Conservation (phyloP, 2,797 vertebrate genomes). For the Lerista edwardsae region DNA sequence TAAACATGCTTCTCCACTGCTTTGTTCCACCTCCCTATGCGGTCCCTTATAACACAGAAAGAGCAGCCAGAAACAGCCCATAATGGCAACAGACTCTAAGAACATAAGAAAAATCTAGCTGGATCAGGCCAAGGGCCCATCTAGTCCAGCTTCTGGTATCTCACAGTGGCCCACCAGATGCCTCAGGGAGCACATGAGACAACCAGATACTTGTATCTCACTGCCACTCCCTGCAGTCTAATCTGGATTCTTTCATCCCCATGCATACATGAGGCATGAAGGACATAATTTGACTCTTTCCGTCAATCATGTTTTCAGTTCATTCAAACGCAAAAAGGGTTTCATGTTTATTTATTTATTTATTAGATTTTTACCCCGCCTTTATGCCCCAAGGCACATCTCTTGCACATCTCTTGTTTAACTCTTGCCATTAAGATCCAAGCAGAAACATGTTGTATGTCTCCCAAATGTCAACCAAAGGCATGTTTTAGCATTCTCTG, state of each 20-base stretch:
- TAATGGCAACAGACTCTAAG: slow-evolving; percentile 60
- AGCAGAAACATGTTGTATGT: slow-evolving; percentile 39
- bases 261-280: slow-evolving; percentile 53
- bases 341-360: no score
- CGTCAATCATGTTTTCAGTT: slow-evolving; percentile 54
- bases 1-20: slow-evolving; percentile 44
- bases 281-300: slow-evolving; percentile 52
- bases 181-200: no score
- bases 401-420: slow-evolving; percentile 51
- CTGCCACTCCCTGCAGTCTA: no score
- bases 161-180: no score
- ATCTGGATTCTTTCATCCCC: slow-evolving; percentile 65
- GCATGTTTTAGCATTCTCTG: slow-evolving; percentile 48
- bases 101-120: no score
- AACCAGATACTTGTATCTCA: no score
- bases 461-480: slow-evolving; percentile 46
- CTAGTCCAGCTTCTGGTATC: no score
- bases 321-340: slow-evolving; percentile 46
- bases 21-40: slow-evolving; percentile 54
- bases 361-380: no score
- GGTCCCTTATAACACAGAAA: slow-evolving; percentile 58
- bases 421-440: slow-evolving; percentile 33
- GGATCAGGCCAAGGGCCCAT: no score
- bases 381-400: no score
- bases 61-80: slow-evolving; percentile 59